phyloP scores from a whole-genome alignment of 1,140 invertebrate species.

The Trachymyrmex septentrionalis region DNA sequence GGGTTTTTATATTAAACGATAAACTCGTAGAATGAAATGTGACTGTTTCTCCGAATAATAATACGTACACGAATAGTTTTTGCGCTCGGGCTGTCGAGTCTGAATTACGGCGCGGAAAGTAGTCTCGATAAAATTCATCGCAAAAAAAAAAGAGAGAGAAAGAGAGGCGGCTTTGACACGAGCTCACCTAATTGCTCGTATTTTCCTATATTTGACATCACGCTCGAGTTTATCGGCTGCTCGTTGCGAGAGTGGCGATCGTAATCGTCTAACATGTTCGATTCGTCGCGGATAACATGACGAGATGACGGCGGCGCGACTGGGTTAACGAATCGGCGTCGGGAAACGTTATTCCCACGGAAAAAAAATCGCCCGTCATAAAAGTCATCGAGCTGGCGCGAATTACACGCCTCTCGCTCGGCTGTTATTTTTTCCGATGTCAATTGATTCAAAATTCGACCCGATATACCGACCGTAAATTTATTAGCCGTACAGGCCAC shows the following conservation, averaged over 20 bases:
- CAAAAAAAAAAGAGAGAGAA: not conserved
- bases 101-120: constrained; percentile 19
- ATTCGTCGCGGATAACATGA: constrained; percentile 35
- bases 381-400: constrained; percentile 55
- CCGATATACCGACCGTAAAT: constrained; percentile 38
- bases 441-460: constrained; percentile 62
- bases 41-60: constrained; percentile 27
- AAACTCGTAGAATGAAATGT: not conserved
- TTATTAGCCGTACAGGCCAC: constrained; percentile 52
- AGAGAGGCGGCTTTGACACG: not conserved
- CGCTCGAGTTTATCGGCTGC: constrained; percentile 18
- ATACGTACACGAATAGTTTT: constrained; percentile 7
- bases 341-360: not conserved
- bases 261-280: constrained; percentile 34
- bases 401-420: constrained; percentile 28
- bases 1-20: constrained; percentile 12
- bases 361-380: constrained; percentile 53
- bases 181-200: constrained; percentile 17
- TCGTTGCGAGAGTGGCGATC: constrained; percentile 8
- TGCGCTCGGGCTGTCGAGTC: not conserved
- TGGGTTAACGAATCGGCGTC: constrained; percentile 38
- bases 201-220: constrained; percentile 26
- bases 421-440: constrained; percentile 41
- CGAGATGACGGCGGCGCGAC: constrained; percentile 1
- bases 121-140: constrained; percentile 37